Conservation (phyloP, 2,888 invertebrate species). For the Prionchulus punctatus region DNA sequence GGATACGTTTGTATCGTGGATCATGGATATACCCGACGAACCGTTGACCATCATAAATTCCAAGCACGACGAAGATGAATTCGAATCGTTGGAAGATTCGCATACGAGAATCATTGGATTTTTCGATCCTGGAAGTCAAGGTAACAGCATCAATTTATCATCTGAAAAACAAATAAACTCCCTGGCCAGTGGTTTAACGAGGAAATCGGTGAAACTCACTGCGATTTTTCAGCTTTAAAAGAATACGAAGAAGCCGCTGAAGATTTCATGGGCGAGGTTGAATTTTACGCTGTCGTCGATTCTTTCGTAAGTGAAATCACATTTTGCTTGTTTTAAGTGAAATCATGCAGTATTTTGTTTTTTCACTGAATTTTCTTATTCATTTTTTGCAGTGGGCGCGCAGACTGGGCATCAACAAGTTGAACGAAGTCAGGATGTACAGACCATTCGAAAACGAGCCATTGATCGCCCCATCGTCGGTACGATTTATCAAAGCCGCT, state of each 20-base stretch:
- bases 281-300: constrained; percentile 31
- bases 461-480: constrained; percentile 22
- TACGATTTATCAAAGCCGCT: not conserved
- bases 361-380: not conserved
- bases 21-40: constrained; percentile 33
- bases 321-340: not conserved
- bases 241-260: constrained; percentile 33
- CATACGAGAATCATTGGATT: constrained; percentile 29
- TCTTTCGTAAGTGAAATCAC: constrained; percentile 11
- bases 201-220: not conserved
- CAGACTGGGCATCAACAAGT: constrained; percentile 26
- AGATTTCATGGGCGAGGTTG: constrained; percentile 33
- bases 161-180: too few relatives aligned
- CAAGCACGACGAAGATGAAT: constrained; percentile 29
- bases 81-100: constrained; percentile 28
- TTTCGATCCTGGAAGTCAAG: constrained; percentile 30
- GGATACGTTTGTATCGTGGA: constrained; percentile 30
- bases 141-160: too few relatives aligned
- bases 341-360: too few relatives aligned
- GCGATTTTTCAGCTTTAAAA: constrained; percentile 26
- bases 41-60: constrained; percentile 33
- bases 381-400: constrained; percentile 25
- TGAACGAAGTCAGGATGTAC: constrained; percentile 30
- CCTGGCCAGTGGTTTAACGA: too few relatives aligned
- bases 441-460: constrained; percentile 31